Conservation (phyloP, 2,888 invertebrate genomes). For the Conomelus anceps region DNA sequence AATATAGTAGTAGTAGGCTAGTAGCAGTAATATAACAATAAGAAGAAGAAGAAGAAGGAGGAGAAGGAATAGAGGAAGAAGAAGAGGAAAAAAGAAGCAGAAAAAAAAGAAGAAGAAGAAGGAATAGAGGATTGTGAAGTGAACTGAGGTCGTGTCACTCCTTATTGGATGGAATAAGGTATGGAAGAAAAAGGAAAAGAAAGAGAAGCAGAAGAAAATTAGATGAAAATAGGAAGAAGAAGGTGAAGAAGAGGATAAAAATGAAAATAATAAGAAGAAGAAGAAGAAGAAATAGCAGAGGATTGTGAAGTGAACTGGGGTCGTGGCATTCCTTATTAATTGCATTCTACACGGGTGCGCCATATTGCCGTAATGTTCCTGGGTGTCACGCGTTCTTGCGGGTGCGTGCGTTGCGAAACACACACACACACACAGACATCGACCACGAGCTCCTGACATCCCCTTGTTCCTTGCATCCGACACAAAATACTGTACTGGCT, state of each 20-base stretch:
- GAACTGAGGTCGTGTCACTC: too few relatives aligned
- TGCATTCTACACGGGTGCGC: constrained; percentile 21
- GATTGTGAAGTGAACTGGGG: constrained; percentile 7
- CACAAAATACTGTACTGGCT: background rate
- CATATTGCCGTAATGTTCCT: constrained; percentile 21
- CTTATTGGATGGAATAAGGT: too few relatives aligned
- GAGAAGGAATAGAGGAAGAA: background rate
- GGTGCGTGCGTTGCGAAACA: background rate
- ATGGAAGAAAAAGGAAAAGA: background rate
- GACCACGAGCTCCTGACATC: background rate
- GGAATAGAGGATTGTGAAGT: background rate
- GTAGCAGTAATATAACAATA: background rate
- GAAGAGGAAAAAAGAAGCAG: background rate
- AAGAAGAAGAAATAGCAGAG: background rate
- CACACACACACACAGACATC: background rate
- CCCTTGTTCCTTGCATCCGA: background rate
- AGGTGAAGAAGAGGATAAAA: background rate
- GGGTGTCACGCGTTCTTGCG: constrained; percentile 1
- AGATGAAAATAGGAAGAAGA: background rate
- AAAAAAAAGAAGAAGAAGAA: background rate
- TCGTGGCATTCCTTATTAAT: constrained; percentile 25
- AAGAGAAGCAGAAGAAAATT: background rate
- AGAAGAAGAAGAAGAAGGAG: background rate
- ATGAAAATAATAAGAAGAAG: background rate
- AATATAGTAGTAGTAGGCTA: background rate